These are phyloP conservation scores for Lagorchestes hirsutus DNA, from an alignment of 2,797 vertebrate genomes.

Conservation along the genomic window DNA sequence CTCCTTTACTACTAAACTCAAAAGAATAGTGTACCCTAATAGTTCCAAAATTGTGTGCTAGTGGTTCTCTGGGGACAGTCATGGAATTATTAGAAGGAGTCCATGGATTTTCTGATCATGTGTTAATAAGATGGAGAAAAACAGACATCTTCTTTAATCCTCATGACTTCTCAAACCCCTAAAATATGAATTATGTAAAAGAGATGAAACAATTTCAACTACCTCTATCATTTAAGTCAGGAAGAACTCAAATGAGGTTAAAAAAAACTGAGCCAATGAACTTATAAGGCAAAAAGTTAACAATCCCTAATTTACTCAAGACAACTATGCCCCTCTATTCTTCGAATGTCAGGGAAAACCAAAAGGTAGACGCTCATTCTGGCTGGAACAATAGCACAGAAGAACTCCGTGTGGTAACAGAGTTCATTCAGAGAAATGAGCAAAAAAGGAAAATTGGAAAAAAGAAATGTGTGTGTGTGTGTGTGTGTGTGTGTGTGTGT, in stretches of 20 bases:
- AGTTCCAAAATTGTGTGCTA: neutral
- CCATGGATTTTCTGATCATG: neutral
- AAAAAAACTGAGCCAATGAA: neutral
- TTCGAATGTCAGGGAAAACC: neutral
- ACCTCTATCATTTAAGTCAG: neutral
- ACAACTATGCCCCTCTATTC: neutral
- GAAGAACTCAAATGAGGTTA: neutral
- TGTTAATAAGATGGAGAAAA: neutral
- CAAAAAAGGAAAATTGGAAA: neutral
- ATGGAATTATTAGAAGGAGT: neutral
- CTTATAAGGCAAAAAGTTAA: neutral
- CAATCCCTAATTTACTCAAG: neutral
- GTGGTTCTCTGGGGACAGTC: neutral
- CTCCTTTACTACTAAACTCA: neutral
- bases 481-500: neutral
- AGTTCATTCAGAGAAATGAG: neutral
- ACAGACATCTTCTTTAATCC: neutral
- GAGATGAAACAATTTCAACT: neutral
- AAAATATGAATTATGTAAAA: neutral
- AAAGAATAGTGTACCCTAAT: neutral
- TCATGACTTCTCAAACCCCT: neutral
- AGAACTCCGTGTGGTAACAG: neutral
- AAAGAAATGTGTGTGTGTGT: neutral
- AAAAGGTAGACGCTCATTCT: neutral
- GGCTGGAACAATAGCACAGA: neutral